Evolutionary conservation across 2,113 vertebrate genomes (phyloP), one percentile per base, ranked within the genome.

Genomic region (Chrysemys picta): DNA sequence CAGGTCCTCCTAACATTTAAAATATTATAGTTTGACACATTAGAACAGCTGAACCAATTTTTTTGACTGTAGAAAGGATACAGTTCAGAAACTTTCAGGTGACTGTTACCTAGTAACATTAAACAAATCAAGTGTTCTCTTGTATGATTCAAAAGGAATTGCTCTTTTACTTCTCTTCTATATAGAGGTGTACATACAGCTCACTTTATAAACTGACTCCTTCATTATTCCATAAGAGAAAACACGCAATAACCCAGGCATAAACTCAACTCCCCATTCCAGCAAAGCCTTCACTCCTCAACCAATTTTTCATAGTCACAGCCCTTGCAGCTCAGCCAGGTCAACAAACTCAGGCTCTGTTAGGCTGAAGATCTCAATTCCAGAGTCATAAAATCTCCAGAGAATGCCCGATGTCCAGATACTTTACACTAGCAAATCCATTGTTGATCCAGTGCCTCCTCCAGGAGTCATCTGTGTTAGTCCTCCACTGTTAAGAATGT

Each of bases 1-100:
- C 38, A 96, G 50, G 14, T 87, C 53, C 12, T 93, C 83, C 65
- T 89, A 92, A 93, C 31, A 8, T 50, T 88, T 79, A 83, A 87
- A 91, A 93, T 88, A 88, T 12, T 93, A 81, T 47, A 21, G 81
- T 21, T n/a, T 38, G 78, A 87, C n/a, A 21, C 2, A 14, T 19
- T 85, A n/a, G 88, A 93, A 57, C 38, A 92, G 80, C 62, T 86
- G 85, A 95, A 89, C n/a, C 7, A 31, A 53, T 10, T 9, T 88
- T 88, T n/a, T 24, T 47, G 84, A 27, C 56, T 89, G 54, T 38
- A 65, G 62, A 81, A 82, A 38, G 49, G 78, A 82, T n/a, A 22
- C 59, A 92, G 62, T 72, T 5, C 85, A 84, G 11, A 90, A 84
- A 86, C 0, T 2, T 35, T 84, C 80, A 84, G 78, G 88, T 94